These are phyloP conservation scores for Bungarus multicinctus DNA, from an alignment of 2,113 vertebrate genomes.

Conservation along the genomic window DNA sequence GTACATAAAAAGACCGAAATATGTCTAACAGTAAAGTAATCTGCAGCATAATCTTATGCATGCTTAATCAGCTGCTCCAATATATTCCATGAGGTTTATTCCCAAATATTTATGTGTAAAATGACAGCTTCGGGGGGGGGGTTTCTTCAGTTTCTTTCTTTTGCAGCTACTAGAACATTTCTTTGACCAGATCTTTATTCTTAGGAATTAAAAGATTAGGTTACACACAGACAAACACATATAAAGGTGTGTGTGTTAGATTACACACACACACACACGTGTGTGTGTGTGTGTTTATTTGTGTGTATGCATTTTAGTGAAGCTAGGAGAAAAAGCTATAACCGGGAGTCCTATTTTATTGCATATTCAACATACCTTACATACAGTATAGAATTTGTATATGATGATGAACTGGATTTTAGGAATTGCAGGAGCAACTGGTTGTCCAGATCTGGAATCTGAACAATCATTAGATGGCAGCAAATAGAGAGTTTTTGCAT, in stretches of 20 bases:
- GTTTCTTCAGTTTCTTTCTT: neutral
- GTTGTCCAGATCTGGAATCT: neutral
- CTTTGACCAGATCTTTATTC: neutral
- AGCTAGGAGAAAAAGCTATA: neutral
- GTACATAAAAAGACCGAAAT: neutral
- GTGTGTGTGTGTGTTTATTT: neutral
- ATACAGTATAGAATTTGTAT: neutral
- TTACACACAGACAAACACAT: neutral
- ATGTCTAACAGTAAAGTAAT: neutral
- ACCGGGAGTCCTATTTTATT: neutral
- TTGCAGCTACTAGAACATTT: neutral
- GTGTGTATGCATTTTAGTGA: neutral
- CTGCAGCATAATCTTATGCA: neutral
- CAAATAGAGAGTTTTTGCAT: neutral
- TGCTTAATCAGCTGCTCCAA: neutral
- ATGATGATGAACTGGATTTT: neutral
- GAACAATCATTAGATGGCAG: neutral
- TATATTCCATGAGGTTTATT: neutral
- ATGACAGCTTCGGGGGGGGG: neutral
- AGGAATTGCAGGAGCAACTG: neutral
- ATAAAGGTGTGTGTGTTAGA: neutral
- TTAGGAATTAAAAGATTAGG: neutral
- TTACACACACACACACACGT: neutral
- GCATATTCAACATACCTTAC: neutral
- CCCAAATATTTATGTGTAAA: neutral